A percentile compares a stretch with the other conserved stretches of the same genome.
Conservation (phyloP, 2,113 vertebrate genomes). For the Cinclus mexicanus region DNA sequence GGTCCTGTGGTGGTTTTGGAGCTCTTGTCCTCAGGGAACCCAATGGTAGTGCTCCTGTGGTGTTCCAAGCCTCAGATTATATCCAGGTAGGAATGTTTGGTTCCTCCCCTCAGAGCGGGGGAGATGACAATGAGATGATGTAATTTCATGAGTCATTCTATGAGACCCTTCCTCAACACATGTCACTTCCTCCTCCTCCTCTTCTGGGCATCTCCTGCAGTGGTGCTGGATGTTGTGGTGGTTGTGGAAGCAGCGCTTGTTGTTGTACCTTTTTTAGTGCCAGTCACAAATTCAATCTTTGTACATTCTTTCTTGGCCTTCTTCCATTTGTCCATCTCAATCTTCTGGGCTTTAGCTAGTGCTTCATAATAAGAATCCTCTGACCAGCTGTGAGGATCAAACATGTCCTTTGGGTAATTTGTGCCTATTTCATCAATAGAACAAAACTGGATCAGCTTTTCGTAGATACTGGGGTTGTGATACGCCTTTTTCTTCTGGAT, state of each 20-base stretch:
- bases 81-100: not conserved
- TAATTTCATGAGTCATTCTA: not conserved
- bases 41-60: not conserved
- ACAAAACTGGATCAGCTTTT: not conserved
- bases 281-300: conserved; percentile 95
- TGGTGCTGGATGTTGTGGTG: conserved; percentile 82
- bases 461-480: not conserved
- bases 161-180: accelerated
- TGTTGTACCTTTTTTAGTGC: conserved; percentile 90
- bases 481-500: not conserved
- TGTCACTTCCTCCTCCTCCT: not conserved
- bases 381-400: conserved; percentile 94
- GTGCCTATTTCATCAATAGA: not conserved
- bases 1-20: too few relatives aligned
- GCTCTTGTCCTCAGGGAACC: not conserved
- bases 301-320: conserved; percentile 93
- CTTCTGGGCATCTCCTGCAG: conserved; percentile 72
- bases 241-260: conserved; percentile 84
- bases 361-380: conserved; percentile 94
- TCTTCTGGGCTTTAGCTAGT: conserved; percentile 93
- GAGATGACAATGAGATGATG: not conserved
- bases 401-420: conserved; percentile 82
- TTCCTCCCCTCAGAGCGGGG: not conserved
- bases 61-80: not conserved
- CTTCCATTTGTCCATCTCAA: conserved; percentile 94